A percentile compares a stretch with the other conserved stretches of the same genome.
These are phyloP conservation scores for Globicephala melas DNA, from an alignment of 2,113 vertebrate species.

Conservation along the genomic window DNA sequence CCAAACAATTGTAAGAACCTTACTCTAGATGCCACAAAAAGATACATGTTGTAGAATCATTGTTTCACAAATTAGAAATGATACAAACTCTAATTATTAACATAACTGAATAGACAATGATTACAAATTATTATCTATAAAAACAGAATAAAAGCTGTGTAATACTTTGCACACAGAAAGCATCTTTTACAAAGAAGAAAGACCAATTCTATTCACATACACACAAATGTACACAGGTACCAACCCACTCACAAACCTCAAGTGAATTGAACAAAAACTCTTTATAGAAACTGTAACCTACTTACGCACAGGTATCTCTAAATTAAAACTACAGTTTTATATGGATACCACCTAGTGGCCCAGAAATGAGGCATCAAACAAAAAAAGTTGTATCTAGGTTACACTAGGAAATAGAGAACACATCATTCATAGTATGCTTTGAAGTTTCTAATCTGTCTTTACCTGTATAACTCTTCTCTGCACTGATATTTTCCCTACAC, in stretches of 20 bases:
- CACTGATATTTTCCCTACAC: background rate
- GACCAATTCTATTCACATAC: background rate
- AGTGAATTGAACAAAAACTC: background rate
- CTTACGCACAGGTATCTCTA: background rate
- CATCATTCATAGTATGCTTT: background rate
- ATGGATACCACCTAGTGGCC: conserved; percentile 60
- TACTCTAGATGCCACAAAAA: conserved; percentile 29
- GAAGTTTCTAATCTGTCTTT: background rate
- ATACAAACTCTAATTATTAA: conserved; percentile 37
- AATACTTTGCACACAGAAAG: background rate
- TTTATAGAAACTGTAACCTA: background rate
- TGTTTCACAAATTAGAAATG: conserved; percentile 23
- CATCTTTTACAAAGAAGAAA: conserved; percentile 43
- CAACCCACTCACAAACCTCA: background rate
- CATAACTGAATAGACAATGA: background rate
- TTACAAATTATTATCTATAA: background rate
- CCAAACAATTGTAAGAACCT: conserved; percentile 54
- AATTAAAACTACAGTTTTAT: conserved; percentile 54
- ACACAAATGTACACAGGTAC: background rate
- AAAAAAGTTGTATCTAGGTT: background rate
- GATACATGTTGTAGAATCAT: conserved; percentile 15
- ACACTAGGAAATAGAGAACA: background rate
- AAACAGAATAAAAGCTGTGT: conserved; percentile 15
- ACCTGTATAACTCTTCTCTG: background rate
- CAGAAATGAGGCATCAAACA: conserved; percentile 22